These are phyloP conservation scores for Nemotelus pantherinus DNA, from an alignment of 2,888 invertebrate genomes.

Conservation along the genomic window DNA sequence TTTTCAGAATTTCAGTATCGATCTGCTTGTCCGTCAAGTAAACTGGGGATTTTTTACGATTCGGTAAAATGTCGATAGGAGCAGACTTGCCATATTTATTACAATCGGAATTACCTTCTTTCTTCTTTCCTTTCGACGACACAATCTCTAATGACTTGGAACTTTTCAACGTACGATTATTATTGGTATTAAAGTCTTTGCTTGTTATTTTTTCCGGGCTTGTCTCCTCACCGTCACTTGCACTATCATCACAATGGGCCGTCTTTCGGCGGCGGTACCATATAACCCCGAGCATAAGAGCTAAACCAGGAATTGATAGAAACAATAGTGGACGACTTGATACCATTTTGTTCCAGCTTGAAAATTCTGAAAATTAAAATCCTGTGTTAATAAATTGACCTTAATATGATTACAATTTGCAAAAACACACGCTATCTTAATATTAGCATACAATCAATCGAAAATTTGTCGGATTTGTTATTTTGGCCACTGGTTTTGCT, in stretches of 20 bases:
- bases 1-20: constrained; percentile 70
- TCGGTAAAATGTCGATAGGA: constrained; percentile 74
- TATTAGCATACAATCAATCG: too few relatives aligned
- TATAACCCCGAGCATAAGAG: constrained; percentile 78
- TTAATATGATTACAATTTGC: too few relatives aligned
- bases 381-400: too few relatives aligned
- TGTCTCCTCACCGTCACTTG: constrained; percentile 69
- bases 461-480: too few relatives aligned
- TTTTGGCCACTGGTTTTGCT: too few relatives aligned
- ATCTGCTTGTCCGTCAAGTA: constrained; percentile 74
- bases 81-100: constrained; percentile 69
- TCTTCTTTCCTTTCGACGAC: constrained; percentile 51
- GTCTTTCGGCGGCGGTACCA: constrained; percentile 84
- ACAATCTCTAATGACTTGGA: constrained; percentile 46
- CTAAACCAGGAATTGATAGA: constrained; percentile 83
- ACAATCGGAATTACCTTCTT: constrained; percentile 56
- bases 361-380: constrained; percentile 31
- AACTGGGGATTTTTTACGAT: constrained; percentile 68
- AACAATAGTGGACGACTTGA: constrained; percentile 79
- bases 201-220: background rate
- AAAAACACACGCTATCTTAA: too few relatives aligned
- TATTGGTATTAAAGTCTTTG: constrained; percentile 41
- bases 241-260: constrained; percentile 76
- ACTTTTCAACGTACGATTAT: constrained; percentile 43
- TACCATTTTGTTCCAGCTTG: constrained; percentile 70